A percentile compares a stretch with the other conserved stretches of the same genome.
Conservation (phyloP, 2,888 invertebrate genomes). For the Psococerastis gibbosa region DNA sequence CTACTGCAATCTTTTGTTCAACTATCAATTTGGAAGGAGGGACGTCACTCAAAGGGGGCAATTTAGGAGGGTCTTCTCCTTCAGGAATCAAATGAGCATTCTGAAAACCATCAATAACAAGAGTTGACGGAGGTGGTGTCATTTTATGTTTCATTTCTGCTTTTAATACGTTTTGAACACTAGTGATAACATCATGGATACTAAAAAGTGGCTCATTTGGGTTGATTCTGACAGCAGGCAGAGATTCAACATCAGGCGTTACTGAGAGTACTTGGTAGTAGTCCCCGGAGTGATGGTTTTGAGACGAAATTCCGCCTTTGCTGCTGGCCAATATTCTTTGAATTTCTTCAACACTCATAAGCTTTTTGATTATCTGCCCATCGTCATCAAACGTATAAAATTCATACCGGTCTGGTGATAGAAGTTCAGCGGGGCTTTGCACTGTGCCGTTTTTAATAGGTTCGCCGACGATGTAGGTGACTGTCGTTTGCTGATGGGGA, state of each 20-base stretch:
- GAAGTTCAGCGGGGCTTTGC: conserved; percentile 51
- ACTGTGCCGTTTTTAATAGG: conserved; percentile 24
- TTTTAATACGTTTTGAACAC: conserved; percentile 66
- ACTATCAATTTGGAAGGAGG: conserved; percentile 11
- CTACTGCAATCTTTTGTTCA: conserved; percentile 21
- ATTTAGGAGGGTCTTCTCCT: conserved; percentile 13
- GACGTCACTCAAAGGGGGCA: conserved; percentile 10
- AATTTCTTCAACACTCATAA: conserved; percentile 72
- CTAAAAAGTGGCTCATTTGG: conserved; percentile 17
- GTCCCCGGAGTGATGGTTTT: conserved; percentile 24
- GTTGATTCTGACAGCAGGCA: conserved; percentile 8
- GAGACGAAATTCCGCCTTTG: conserved; percentile 28
- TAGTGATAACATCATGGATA: conserved; percentile 61
- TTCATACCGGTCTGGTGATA: conserved; percentile 68
- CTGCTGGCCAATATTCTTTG: conserved; percentile 69
- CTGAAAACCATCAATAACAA: background rate
- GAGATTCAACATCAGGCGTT: conserved; percentile 24
- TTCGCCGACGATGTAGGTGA: conserved; percentile 12
- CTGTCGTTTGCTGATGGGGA: conserved; percentile 1
- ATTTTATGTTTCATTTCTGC: conserved; percentile 32
- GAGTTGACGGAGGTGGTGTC: conserved; percentile 8
- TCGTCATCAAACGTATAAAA: conserved; percentile 74
- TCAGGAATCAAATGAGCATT: conserved; percentile 12
- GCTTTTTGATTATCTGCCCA: conserved; percentile 59
- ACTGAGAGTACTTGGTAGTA: conserved; percentile 29